Base-by-base conservation (phyloP, 2,888 invertebrate species). In the Epirrita christyi region DNA sequence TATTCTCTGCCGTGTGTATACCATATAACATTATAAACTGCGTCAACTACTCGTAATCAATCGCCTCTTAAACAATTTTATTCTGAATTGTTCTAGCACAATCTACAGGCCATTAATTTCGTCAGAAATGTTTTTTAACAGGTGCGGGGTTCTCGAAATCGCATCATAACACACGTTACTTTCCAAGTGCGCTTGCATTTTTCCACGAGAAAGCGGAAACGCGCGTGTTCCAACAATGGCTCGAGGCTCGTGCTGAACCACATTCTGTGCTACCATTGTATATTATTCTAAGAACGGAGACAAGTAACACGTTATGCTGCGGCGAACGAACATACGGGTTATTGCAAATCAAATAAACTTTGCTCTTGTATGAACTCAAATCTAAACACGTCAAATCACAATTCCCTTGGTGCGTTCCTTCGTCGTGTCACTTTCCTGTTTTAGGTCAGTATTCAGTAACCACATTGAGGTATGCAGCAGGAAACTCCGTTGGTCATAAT, bases 191-290 rank as follows among this genome's bases (percentile, higher is more conserved):
- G 88, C 82, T 77, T 85, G 85, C 88, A 88, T 90, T 90, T 90
- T 90, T 91, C 83, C 88, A 83, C 88, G 90, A 83, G 90, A 92
- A 91, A 91, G 91, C 91, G 90, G 90, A 91, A 91, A 89, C 86
- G 80, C 86, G 85, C 83, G 84, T 85, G 83, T 86, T 81, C 81
- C 77, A 79, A 91, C 91, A 92, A 88, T 88, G 80, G 80, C 80
- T 72, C 72, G 73, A 72, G 78, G 77, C 81, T 82, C 83, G 86
- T 83, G 85, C 81, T 80, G 77, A 78, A 78, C 80, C 79, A 84
- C 81, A 88, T 87, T 87, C 83, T 85, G 76, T 74, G 68, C 70
- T 67, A 70, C 78, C 75, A 83, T 86, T 87, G 87, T 88, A 80
- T 82, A 78, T 82, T 81, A 78, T 90, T 88, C 86, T 74, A 72